Base-by-base conservation (phyloP, 53 echinoderm and acorn worm species). In the Apostichopus leukothele region DNA sequence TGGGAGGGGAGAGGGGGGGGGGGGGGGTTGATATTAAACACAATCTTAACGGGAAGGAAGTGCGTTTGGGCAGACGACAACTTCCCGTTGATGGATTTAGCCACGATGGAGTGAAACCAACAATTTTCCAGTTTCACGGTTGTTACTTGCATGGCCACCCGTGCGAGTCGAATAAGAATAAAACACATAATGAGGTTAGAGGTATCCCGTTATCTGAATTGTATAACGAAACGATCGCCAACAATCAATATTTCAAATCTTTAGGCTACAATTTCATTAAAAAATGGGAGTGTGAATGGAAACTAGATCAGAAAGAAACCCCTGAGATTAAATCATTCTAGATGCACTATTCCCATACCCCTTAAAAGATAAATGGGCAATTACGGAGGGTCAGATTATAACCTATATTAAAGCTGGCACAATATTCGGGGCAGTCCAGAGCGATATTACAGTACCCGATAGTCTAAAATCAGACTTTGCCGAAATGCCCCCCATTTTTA, bases 401-500 rank as follows among this genome's bases (percentile, higher is more conserved):
- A 10, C 10, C 26, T 23, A 79, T 4, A 51, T 79, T 50, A 5
- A 50, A 52, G 39, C 21, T 12, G 54, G 83, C 22, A 18, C 14
- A n/a, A 52, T 91, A 19, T 91, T 91, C 76, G 91, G 91, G 1
- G 74, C 52, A 10, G 71, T 91, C 8, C 81, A 91, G 71, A 88
- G 91, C 63, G 91, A 91, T 52, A 79, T 88, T 4, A 4, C 4
- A 6, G 91, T 91, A 1, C 87, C 87, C 1, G 80, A 87, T 7
- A 26, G 57, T 5, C 12, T 91, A 14, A 87, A 79, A 53, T 21
- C 75, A n/a, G 5, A 66, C 6, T 91, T 88, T 79, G 79, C 77
- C 5, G 91, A 91, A 57, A 91, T 91, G 88, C 18, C 79, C 19
- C 87, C 91, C 73, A 88, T 91, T 51, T 91, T 91, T 50, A 91